These are phyloP conservation scores for Myotis findleyi DNA, from an alignment of 2,797 vertebrate species.

Conservation along the genomic window DNA sequence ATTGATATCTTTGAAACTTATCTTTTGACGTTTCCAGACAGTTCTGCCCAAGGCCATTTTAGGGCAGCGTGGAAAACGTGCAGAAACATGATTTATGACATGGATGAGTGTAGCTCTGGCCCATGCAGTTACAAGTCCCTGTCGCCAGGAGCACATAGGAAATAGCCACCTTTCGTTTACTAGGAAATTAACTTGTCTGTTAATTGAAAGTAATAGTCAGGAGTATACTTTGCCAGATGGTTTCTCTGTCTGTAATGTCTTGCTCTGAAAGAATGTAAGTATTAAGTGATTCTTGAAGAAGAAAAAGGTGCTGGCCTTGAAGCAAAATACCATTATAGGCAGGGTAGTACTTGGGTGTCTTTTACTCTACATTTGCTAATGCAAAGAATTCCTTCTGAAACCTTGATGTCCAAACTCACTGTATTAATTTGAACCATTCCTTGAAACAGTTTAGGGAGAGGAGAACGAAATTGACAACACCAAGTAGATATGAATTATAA, in stretches of 20 bases:
- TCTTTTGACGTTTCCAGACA: constrained; percentile 52
- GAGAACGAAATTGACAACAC: not conserved
- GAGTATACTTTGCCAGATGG: not conserved
- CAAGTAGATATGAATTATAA: not conserved
- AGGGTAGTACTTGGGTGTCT: not conserved
- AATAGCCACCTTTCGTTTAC: not conserved
- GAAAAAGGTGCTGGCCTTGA: not conserved
- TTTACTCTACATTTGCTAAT: not conserved
- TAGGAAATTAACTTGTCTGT: not conserved
- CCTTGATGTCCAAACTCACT: not conserved
- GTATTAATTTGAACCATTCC: not conserved
- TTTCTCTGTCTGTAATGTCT: not conserved
- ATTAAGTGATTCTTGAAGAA: constrained; percentile 14
- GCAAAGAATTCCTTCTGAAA: not conserved
- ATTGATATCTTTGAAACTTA: constrained; percentile 40
- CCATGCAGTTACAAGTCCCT: not conserved
- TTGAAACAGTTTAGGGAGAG: not conserved
- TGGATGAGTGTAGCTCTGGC: not conserved
- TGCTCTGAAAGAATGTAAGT: not conserved
- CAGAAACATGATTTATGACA: not conserved
- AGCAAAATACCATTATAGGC: not conserved
- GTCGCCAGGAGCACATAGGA: not conserved
- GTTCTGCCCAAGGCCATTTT: constrained; percentile 55
- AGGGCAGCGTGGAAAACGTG: not conserved
- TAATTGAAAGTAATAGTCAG: not conserved